phyloP scores from a whole-genome alignment of 1,140 invertebrate species.

The Harlomillsia oculata region DNA sequence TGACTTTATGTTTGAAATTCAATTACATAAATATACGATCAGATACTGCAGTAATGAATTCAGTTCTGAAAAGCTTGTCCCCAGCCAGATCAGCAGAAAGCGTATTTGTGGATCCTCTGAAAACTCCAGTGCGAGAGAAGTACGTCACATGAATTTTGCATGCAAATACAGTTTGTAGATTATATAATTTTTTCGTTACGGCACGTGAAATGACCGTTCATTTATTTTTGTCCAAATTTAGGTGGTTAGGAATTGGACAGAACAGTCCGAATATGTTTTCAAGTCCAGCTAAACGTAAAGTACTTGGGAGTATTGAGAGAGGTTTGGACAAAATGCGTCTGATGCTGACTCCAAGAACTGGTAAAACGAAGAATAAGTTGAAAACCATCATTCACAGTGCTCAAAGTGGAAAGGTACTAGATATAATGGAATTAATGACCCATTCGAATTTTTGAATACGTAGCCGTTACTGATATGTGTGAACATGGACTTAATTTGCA shows the following conservation, averaged over 20 bases:
- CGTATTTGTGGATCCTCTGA: constrained; percentile 16
- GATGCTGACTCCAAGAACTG: constrained; percentile 59
- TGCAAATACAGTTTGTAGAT: not conserved
- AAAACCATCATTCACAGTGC: constrained; percentile 36
- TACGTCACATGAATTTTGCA: constrained; percentile 5
- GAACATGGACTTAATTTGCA: too few species aligned
- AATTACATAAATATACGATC: not conserved
- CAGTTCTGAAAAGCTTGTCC: constrained; percentile 12
- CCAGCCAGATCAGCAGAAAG: constrained; percentile 34
- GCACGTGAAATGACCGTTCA: not conserved
- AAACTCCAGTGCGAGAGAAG: constrained; percentile 29
- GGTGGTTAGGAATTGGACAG: constrained; percentile 9
- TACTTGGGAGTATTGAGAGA: constrained; percentile 61
- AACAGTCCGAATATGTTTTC: not conserved
- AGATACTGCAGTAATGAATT: not conserved
- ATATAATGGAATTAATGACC: too few species aligned
- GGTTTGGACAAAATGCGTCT: constrained; percentile 56
- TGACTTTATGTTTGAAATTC: too few species aligned
- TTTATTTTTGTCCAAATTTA: not conserved
- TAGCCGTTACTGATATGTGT: too few species aligned
- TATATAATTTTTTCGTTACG: not conserved
- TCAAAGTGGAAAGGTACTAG: constrained; percentile 36
- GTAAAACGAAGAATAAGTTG: constrained; percentile 39
- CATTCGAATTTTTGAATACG: too few species aligned
- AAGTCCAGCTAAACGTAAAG: constrained; percentile 47